Conservation (phyloP, 2,797 vertebrate species). For the Fringilla coelebs region DNA sequence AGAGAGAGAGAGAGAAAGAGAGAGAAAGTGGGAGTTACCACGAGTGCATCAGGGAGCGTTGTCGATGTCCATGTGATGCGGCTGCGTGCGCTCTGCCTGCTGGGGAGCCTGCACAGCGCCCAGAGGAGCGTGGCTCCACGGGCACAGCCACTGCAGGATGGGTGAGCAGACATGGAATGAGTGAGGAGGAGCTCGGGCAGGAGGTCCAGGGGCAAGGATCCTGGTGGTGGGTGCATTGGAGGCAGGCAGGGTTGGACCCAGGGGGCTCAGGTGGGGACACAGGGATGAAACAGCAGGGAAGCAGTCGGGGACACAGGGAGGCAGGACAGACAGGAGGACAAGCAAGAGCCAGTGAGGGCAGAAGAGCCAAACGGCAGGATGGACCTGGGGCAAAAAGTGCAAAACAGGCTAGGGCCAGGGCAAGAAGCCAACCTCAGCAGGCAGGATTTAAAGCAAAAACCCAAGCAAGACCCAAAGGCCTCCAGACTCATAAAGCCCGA, state of each 20-base stretch:
- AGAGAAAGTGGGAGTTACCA: fast-evolving
- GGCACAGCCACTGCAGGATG: fast-evolving
- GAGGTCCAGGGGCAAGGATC: fast-evolving
- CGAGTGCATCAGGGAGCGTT: fast-evolving
- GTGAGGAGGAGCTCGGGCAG: fast-evolving
- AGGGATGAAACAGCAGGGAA: neutral
- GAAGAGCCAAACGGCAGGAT: neutral
- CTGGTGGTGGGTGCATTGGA: fast-evolving
- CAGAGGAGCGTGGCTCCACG: fast-evolving
- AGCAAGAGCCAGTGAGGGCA: neutral
- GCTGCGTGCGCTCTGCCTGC: neutral
- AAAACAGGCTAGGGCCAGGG: neutral
- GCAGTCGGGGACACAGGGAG: fast-evolving
- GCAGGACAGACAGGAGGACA: neutral
- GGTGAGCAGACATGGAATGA: neutral
- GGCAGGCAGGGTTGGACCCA: neutral
- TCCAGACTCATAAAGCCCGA: neutral
- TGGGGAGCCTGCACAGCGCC: neutral
- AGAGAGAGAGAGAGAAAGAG: neutral
- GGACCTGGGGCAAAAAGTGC: neutral
- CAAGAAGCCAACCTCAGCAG: neutral
- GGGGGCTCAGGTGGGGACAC: neutral
- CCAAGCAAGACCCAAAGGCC: neutral
- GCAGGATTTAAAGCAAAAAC: neutral
- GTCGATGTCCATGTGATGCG: no score